Base-by-base conservation (phyloP, 2,888 invertebrate species). In the Anthoptus insignis region DNA sequence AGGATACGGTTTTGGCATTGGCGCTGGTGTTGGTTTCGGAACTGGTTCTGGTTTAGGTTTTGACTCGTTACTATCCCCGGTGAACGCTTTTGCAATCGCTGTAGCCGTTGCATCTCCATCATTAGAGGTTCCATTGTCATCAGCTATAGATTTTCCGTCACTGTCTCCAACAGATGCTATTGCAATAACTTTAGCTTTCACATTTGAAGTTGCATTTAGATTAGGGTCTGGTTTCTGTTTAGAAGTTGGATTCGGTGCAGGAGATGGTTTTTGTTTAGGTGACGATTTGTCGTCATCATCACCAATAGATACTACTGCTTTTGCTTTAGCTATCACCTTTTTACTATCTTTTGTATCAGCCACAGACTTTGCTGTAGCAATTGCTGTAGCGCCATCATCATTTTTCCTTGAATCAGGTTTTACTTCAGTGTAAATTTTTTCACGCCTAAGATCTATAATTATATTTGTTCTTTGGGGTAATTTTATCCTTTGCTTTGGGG, bases 381-480 rank as follows among this genome's bases (percentile, higher is more conserved):
- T n/a, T n/a, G n/a, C n/a, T n/a, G n/a, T n/a, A n/a, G n/a, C n/a
- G n/a, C n/a, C n/a, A n/a, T n/a, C n/a, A n/a, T n/a, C n/a, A n/a
- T n/a, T n/a, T n/a, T n/a, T n/a, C 5, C 76, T 73, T 13, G 69
- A 57, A 19, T 74, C 71, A 24, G 68, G 27, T 34, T 70, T 67
- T 16, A 24, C n/a, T 7, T 49, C 21, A 13, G 21, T 47, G 4
- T 24, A n/a, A 16, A 49, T 64, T 64, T 1, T 11, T 42, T 66
- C 60, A 50, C 70, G 59, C 22, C 52, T 72, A 3, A 76, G 70
- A 32, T 82, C 77, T 49, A 86, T 74, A 1, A 76, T 70, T 27
- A 87, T 77, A 19, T 78, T 79, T 0, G 80, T 72, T 54, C 68
- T 72, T 39, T 70, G 68, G 37, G 70, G 63, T 9, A 59, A n/a